Evolutionary conservation across 2,888 invertebrate species (phyloP).

Genomic region (Lasioglossum pauxillum): DNA sequence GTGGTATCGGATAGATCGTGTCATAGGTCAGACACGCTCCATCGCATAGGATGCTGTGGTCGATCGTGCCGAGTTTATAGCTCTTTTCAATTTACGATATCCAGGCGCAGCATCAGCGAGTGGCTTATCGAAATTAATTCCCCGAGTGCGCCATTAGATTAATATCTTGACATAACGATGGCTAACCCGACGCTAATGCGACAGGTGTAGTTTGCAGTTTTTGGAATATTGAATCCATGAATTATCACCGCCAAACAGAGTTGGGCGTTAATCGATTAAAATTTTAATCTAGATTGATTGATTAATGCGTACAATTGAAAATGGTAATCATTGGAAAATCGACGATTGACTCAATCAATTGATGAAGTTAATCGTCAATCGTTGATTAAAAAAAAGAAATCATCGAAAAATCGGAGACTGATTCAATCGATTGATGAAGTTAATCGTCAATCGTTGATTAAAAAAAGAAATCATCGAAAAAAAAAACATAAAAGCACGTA

Average conservation of each 20-base stretch:
- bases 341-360: too few relatives aligned
- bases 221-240: not conserved
- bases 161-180: not conserved
- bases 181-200: slow-evolving; percentile 11
- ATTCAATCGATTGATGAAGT: too few relatives aligned
- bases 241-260: not conserved
- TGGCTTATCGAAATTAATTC: slow-evolving; percentile 36
- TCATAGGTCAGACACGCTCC: slow-evolving; percentile 43
- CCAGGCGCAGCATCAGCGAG: not conserved
- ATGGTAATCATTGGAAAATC: too few relatives aligned
- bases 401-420: too few relatives aligned
- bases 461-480: too few relatives aligned
- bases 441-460: too few relatives aligned
- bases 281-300: too few relatives aligned
- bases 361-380: too few relatives aligned
- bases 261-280: too few relatives aligned
- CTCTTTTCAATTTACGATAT: slow-evolving; percentile 31
- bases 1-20: slow-evolving; percentile 24
- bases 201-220: not conserved
- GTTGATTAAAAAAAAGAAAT: too few relatives aligned
- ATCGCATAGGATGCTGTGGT: slow-evolving; percentile 3
- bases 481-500: too few relatives aligned
- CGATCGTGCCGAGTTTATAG: slow-evolving; percentile 20
- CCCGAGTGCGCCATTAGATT: slow-evolving; percentile 11
- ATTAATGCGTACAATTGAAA: too few relatives aligned